Evolutionary conservation across 2,113 vertebrate genomes (phyloP), one percentile per base, ranked within the genome.

Genomic region (Recurvirostra avosetta): DNA sequence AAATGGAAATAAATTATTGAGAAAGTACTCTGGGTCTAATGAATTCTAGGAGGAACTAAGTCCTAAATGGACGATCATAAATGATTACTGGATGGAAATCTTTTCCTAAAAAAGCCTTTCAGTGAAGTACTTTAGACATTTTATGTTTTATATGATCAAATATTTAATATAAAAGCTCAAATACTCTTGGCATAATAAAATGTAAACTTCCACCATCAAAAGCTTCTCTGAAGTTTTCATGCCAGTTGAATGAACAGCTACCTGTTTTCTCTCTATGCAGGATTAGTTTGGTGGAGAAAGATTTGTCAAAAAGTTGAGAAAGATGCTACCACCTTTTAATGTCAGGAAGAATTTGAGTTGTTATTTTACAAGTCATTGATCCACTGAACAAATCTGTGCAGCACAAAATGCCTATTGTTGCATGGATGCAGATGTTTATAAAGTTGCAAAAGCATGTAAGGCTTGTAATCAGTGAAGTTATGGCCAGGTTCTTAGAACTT

Each of bases 281-380:
- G 27, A 40, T 88, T 78, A 86, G 45, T 70, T 79, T 92, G 92
- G 94, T 61, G 95, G 72, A 95, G 74, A 91, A 88, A 55, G 71
- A 58, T 61, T 74, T 82, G n/a, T 95, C 78, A 67, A 75, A 70
- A 58, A 75, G 50, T 59, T 78, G 73, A 96, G n/a, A 94, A 86
- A 90, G 88, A 75, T 68, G 49, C 79, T 74, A 59, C 40, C 45
- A 75, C 71, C 66, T 93, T 91, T 91, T 89, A 91, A 83, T 94
- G 66, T 66, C 52, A 56, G 52, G 86, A 90, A 84, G 47, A 96
- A 94, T 97, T 72, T 81, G 89, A 80, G 56, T 75, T 59, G 36
- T 88, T 63, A 15, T 67, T 67, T 88, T 77, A 84, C 49, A 65
- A 62, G 88, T 68, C 63, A 65, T 74, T 52, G 22, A 70, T 75